Evolutionary conservation across 2,113 vertebrate genomes (phyloP).

Genomic region (Cochlearius cochlearius): DNA sequence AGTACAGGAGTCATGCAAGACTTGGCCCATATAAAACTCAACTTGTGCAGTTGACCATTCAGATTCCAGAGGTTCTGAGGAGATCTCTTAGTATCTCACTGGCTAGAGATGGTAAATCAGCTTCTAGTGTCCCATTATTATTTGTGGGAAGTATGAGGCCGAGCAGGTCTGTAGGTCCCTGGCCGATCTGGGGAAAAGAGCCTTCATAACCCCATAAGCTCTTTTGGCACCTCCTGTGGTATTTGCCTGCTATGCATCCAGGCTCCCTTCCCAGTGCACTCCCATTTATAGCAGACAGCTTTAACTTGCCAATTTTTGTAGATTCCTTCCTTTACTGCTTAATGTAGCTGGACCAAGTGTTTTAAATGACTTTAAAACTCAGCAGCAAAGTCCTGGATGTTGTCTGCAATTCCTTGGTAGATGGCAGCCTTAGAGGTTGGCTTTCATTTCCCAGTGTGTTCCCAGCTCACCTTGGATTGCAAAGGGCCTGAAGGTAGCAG

Average conservation of each 20-base stretch:
- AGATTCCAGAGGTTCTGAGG: neutral
- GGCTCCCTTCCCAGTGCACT: neutral
- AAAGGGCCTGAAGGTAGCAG: neutral
- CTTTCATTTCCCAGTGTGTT: neutral
- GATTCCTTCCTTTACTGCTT: neutral
- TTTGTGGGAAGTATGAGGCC: neutral
- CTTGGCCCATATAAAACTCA: neutral
- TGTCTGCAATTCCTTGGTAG: neutral
- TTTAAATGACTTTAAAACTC: neutral
- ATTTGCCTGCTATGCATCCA: neutral
- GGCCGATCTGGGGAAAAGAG: neutral
- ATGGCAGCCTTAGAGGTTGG: neutral
- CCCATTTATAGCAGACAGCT: neutral
- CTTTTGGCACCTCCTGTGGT: neutral
- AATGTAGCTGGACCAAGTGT: neutral
- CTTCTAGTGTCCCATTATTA: neutral
- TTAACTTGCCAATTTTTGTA: neutral
- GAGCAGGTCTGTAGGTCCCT: neutral
- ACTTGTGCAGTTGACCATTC: neutral
- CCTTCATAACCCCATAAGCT: neutral
- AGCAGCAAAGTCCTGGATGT: neutral
- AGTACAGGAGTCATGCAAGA: neutral
- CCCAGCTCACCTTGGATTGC: neutral
- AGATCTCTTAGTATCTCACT: neutral
- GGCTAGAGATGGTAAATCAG: neutral